Evolutionary conservation across 2,797 vertebrate species (phyloP).

Genomic region (Gymnopithys bicolor): DNA sequence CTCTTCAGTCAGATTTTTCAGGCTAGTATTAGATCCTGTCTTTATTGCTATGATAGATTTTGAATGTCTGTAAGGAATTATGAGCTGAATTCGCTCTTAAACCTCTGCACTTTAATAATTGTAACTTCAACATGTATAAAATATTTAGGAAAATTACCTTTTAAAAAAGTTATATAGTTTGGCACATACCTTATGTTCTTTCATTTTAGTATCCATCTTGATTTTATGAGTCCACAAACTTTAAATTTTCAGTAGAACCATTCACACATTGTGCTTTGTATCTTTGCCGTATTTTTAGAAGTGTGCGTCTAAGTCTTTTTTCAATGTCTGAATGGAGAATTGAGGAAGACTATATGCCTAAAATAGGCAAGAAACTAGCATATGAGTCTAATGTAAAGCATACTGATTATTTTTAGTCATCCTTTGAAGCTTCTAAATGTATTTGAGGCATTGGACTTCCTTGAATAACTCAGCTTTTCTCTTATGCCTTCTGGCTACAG

Average conservation of each 20-base stretch:
- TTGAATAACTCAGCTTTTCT: neutral
- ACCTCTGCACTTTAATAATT: neutral
- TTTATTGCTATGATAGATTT: neutral
- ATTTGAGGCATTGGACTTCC: neutral
- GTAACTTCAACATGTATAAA: neutral
- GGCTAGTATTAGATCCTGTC: neutral
- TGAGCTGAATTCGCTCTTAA: neutral
- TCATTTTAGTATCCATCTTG: neutral
- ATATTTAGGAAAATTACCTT: neutral
- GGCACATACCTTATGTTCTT: rapidly evolving
- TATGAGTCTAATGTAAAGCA: rapidly evolving
- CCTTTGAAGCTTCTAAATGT: neutral
- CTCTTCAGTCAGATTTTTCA: neutral
- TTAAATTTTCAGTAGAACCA: neutral
- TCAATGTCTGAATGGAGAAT: neutral
- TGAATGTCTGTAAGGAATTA: neutral
- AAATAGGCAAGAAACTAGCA: neutral
- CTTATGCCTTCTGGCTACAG: neutral
- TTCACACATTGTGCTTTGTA: neutral
- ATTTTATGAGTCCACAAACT: neutral
- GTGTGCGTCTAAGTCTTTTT: neutral
- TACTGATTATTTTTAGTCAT: neutral
- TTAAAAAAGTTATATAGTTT: rapidly evolving
- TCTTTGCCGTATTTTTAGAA: neutral
- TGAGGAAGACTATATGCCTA: neutral